Conservation (phyloP, 1,140 invertebrate genomes). For the Spodoptera litura region DNA sequence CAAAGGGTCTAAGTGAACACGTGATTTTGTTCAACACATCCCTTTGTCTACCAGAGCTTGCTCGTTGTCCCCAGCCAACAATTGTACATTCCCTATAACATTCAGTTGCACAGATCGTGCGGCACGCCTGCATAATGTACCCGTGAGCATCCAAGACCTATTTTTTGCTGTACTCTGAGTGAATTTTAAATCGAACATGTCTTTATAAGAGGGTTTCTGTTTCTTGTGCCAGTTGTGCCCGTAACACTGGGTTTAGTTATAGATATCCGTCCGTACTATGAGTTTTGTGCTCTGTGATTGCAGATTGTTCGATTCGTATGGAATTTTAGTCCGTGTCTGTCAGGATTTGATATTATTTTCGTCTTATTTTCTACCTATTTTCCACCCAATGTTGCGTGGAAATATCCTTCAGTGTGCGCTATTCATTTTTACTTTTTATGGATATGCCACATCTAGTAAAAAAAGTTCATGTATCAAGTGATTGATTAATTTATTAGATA, state of each 20-base stretch:
- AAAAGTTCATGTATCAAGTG: too few relatives aligned
- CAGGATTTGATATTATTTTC: too few relatives aligned
- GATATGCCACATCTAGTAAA: too few relatives aligned
- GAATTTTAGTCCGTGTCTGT: neutral
- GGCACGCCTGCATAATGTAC: constrained; percentile 81
- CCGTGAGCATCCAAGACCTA: constrained; percentile 68
- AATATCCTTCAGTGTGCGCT: too few relatives aligned
- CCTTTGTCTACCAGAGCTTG: constrained; percentile 13
- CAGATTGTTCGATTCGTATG: neutral
- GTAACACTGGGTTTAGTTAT: constrained; percentile 23
- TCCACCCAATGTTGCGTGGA: too few relatives aligned
- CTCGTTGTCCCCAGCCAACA: constrained; percentile 30
- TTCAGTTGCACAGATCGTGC: constrained; percentile 70
- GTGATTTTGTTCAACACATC: constrained; percentile 15
- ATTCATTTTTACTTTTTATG: too few relatives aligned
- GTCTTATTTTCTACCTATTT: too few relatives aligned
- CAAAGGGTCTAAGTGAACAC: constrained; percentile 9
- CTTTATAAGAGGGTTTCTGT: constrained; percentile 66
- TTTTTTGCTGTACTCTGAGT: constrained; percentile 77
- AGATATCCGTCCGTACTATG: constrained; percentile 44
- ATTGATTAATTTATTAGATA: too few relatives aligned
- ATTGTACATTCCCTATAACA: constrained; percentile 44
- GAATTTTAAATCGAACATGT: constrained; percentile 82
- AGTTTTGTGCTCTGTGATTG: constrained; percentile 14
- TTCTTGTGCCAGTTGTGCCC: constrained; percentile 60